Evolutionary conservation across 2,888 invertebrate genomes (phyloP), one percentile per base, ranked within the genome.

Genomic region (Trilocha varians): DNA sequence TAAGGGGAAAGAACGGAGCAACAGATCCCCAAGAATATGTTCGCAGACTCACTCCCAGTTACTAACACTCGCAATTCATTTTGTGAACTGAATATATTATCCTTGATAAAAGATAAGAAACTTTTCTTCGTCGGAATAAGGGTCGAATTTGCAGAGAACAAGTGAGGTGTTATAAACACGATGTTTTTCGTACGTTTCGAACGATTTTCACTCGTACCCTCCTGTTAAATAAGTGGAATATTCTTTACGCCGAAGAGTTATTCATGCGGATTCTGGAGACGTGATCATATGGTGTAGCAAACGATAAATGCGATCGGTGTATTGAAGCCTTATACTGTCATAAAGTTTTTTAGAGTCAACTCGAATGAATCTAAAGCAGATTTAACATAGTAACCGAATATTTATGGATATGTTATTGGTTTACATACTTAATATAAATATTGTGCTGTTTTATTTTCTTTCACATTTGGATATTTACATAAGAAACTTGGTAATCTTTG

Each of bases 21-120:
- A 83, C 82, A 84, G 83, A 84, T 84, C 78, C 76, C 73, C 55
- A 66, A 74, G 82, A 85, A 85, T 84, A 83, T 84, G 84, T 84
- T 85, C 80, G 70, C 79, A 75, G 78, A 74, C 82, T 83, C 85
- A 78, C 79, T 80, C 77, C 57, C 76, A 85, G 82, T 83, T 84
- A 83, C 79, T 83, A 84, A 84, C 83, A 80, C 77, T 79, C 78
- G 77, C 83, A 84, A 85, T 85, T 85, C 84, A 85, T 85, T 84
- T 84, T 83, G 80, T 70, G 79, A 80, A 83, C 80, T 78, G 85
- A 85, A 85, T 85, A 85, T 72, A 84, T 85, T 85, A 83, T 57
- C 49, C 47, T 41, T 48, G 52, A 60, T 72, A 72, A 65, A 57
- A 66, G 60, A 78, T 69, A 78, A 67, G 65, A 64, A 53, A 74